Percentiles rank a stretch among this genome's conserved stretches.
phyloP scores from a whole-genome alignment of 2,888 invertebrate genomes.

The Endotricha flammealis region DNA sequence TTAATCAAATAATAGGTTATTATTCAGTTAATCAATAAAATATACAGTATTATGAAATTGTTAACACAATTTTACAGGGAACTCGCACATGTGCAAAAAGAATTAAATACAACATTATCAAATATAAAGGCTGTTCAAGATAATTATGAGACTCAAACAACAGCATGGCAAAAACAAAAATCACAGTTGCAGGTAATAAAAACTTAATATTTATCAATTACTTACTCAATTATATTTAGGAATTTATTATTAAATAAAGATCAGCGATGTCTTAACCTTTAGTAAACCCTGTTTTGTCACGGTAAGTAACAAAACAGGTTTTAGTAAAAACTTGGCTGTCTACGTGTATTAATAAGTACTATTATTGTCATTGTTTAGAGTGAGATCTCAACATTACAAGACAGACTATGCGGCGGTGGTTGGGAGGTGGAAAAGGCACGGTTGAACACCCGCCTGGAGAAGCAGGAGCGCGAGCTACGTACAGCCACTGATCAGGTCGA shows the following conservation, averaged over 20 bases:
- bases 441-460: constrained; percentile 83
- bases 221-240: no score
- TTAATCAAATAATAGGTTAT: neutral
- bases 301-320: no score
- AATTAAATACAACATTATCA: constrained; percentile 77
- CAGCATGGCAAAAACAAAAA: constrained; percentile 86
- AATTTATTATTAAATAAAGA: no score
- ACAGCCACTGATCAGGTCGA: constrained; percentile 86
- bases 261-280: no score
- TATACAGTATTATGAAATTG: constrained; percentile 7
- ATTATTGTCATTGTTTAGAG: no score
- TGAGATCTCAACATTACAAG: constrained; percentile 65
- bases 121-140: constrained; percentile 83
- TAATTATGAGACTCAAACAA: constrained; percentile 80
- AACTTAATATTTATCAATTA: no score
- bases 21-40: neutral
- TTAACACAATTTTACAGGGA: no score
- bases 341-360: no score
- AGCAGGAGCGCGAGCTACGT: constrained; percentile 85
- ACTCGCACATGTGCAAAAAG: constrained; percentile 79
- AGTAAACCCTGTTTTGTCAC: no score
- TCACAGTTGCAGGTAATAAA: constrained; percentile 81
- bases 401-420: constrained; percentile 71
- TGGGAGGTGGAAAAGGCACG: constrained; percentile 83
- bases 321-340: no score